These are phyloP conservation scores for Apotomis capreana DNA, from an alignment of 2,888 invertebrate species.

Conservation along the genomic window DNA sequence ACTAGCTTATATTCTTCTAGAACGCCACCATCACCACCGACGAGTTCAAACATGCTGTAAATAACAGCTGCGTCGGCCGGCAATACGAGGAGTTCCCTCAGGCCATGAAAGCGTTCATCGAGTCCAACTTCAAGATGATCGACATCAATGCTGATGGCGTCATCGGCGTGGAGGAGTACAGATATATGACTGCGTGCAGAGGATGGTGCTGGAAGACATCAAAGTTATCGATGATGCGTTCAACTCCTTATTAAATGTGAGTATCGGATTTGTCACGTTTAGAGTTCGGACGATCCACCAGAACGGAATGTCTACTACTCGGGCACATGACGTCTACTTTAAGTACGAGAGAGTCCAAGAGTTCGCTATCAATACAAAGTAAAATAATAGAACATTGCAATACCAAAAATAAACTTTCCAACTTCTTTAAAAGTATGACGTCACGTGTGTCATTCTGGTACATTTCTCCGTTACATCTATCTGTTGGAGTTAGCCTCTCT, in stretches of 20 bases:
- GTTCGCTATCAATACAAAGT: too few relatives aligned
- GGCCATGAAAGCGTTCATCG: constrained; percentile 93
- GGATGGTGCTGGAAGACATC: constrained; percentile 90
- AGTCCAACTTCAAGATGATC: constrained; percentile 91
- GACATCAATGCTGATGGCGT: constrained; percentile 92
- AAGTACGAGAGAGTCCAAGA: too few relatives aligned
- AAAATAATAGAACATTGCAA: too few relatives aligned
- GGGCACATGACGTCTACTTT: too few relatives aligned
- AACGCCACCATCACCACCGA: constrained; percentile 91
- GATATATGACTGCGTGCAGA: constrained; percentile 92
- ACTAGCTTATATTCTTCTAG: constrained; percentile 69
- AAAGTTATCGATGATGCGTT: constrained; percentile 90
- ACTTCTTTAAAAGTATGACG: too few relatives aligned
- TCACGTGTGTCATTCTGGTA: too few relatives aligned
- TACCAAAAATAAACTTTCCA: too few relatives aligned
- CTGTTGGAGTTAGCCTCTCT: too few relatives aligned
- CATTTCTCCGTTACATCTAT: too few relatives aligned
- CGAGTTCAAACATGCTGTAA: constrained; percentile 91
- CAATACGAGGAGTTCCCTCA: constrained; percentile 91
- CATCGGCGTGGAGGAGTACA: constrained; percentile 90
- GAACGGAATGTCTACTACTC: too few relatives aligned
- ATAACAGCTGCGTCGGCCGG: constrained; percentile 90
- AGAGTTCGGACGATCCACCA: too few relatives aligned
- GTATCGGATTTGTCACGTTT: too few relatives aligned
- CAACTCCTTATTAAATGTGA: constrained; percentile 88